Evolutionary conservation across 2,888 invertebrate species (phyloP).

Genomic region (Tyria jacobaeae): DNA sequence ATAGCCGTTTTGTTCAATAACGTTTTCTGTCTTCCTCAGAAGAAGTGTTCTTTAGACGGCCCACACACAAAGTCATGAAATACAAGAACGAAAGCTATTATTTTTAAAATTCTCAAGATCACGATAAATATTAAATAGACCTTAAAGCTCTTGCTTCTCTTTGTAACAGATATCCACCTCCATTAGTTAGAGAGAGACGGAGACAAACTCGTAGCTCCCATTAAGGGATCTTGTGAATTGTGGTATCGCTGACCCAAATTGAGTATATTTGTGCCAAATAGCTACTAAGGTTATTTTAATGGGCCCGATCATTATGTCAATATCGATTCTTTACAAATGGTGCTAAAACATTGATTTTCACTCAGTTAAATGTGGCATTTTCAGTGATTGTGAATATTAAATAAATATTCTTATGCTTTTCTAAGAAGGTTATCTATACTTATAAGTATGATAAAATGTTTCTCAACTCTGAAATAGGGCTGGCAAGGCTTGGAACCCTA

Average conservation of each 20-base stretch:
- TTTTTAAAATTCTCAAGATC: background rate
- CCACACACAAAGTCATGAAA: background rate
- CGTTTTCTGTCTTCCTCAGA: background rate
- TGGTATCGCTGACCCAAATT: constrained; percentile 37
- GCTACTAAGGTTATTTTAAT: constrained; percentile 47
- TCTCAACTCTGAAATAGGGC: too few species aligned
- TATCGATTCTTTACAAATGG: constrained; percentile 39
- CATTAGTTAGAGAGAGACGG: constrained; percentile 12
- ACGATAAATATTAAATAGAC: background rate
- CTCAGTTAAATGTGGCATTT: constrained; percentile 23
- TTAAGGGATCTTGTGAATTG: constrained; percentile 11
- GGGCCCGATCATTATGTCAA: constrained; percentile 46
- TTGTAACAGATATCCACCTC: constrained; percentile 9
- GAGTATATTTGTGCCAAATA: constrained; percentile 43
- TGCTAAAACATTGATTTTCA: constrained; percentile 35
- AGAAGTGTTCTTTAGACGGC: background rate
- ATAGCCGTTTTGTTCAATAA: too few species aligned
- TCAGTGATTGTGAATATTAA: background rate
- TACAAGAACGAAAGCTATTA: background rate
- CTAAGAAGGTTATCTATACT: background rate
- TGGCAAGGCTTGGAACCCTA: too few species aligned
- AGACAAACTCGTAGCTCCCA: background rate
- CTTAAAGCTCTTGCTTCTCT: background rate
- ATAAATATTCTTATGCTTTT: background rate
- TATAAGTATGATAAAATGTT: background rate